These are phyloP conservation scores for Coracopsis vasa DNA, from an alignment of 2,113 vertebrate species.

Conservation along the genomic window DNA sequence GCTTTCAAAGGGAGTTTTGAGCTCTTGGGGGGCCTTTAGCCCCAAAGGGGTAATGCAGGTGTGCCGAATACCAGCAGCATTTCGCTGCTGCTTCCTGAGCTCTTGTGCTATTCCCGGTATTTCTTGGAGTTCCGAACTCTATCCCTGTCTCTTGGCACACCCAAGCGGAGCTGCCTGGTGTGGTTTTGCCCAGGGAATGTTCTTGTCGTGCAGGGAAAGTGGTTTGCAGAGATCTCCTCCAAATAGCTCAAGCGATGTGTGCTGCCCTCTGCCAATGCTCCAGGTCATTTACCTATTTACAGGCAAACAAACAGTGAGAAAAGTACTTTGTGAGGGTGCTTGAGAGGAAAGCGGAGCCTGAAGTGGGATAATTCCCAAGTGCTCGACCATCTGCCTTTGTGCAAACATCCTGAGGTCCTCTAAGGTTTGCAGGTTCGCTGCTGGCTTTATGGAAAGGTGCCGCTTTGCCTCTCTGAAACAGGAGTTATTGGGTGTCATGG, in stretches of 20 bases:
- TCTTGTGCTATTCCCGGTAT: neutral
- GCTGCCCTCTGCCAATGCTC: conserved; percentile 57
- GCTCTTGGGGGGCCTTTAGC: neutral
- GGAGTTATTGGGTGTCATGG: neutral
- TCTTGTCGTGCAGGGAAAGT: neutral
- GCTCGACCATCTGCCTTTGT: neutral
- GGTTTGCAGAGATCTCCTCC: neutral
- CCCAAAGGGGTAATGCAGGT: neutral
- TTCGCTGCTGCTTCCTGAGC: neutral
- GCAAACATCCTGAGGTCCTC: neutral
- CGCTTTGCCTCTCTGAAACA: accelerated
- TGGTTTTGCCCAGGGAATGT: neutral
- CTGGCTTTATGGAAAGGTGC: neutral
- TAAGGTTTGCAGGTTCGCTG: accelerated
- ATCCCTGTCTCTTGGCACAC: accelerated
- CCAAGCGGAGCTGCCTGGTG: neutral
- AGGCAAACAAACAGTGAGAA: conserved; percentile 25
- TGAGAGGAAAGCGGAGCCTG: neutral
- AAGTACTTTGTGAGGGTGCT: conserved; percentile 20
- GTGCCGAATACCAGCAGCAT: neutral
- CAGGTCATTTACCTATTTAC: conserved; percentile 40
- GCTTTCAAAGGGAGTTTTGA: neutral
- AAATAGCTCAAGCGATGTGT: neutral
- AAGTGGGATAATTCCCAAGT: neutral
- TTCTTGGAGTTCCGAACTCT: neutral